phyloP scores from a whole-genome alignment of 2,888 invertebrate genomes.

The Omphaloscelis lunosa region DNA sequence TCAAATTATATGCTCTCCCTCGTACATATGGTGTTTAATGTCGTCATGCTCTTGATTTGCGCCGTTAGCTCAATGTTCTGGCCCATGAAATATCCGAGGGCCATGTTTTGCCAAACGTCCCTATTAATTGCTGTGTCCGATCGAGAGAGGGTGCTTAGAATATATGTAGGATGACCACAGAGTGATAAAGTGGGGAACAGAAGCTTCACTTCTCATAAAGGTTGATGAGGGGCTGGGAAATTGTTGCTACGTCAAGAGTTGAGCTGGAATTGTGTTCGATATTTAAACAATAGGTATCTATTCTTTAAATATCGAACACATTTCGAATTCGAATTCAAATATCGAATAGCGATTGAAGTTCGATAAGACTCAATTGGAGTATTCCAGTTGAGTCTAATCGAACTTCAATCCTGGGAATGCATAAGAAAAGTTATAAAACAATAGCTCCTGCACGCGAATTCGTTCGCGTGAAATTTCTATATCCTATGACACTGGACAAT shows the following conservation, averaged over 20 bases:
- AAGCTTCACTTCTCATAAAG: constrained; percentile 25
- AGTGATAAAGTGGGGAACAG: constrained; percentile 21
- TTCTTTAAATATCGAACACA: too few relatives aligned
- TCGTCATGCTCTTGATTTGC: constrained; percentile 63
- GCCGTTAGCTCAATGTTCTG: constrained; percentile 67
- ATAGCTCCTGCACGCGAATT: neutral
- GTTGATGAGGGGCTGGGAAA: constrained; percentile 1
- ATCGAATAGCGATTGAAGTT: too few relatives aligned
- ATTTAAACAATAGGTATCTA: neutral
- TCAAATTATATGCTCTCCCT: constrained; percentile 64
- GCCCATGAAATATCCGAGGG: constrained; percentile 75
- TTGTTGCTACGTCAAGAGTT: neutral
- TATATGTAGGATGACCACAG: constrained; percentile 53
- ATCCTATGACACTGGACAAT: neutral
- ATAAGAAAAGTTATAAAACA: neutral
- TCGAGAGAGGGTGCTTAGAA: constrained; percentile 57
- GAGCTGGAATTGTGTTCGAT: neutral
- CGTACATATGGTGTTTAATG: constrained; percentile 66
- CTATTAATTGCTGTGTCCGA: constrained; percentile 68
- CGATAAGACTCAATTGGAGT: too few relatives aligned
- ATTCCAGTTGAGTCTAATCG: neutral
- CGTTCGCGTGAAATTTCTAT: neutral
- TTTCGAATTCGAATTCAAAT: too few relatives aligned
- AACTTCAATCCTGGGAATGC: too few relatives aligned
- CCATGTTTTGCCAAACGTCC: constrained; percentile 69